A percentile compares a stretch with the other conserved stretches of the same genome.
Conservation (phyloP, 64 coral and sea anemone species). For the Acropora tenuis region DNA sequence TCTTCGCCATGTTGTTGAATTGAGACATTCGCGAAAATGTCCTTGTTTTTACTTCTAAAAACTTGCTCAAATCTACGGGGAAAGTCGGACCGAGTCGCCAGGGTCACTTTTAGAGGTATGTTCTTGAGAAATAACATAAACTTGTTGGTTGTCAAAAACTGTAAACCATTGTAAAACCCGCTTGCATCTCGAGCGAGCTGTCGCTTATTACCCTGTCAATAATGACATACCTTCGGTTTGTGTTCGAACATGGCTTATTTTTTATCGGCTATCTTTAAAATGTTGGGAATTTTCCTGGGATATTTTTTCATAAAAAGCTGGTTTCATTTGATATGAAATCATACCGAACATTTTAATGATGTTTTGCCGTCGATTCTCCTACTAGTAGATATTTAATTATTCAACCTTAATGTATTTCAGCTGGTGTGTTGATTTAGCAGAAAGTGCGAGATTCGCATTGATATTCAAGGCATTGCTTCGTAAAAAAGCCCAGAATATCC, state of each 20-base stretch:
- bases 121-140: not conserved
- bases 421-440: not conserved
- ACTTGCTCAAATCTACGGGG: constrained; percentile 95
- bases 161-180: not conserved
- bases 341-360: not conserved
- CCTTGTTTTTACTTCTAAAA: constrained; percentile 92
- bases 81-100: constrained; percentile 93
- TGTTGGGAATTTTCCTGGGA: not conserved
- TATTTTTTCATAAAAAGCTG: not conserved
- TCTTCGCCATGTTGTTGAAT: constrained; percentile 83
- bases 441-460: not conserved
- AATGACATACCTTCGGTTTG: not conserved
- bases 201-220: not conserved
- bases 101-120: constrained; percentile 99
- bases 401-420: constrained; percentile 28
- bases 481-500: not conserved
- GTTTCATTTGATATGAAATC: constrained; percentile 1
- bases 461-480: not conserved
- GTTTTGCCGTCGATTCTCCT: not conserved
- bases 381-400: constrained; percentile 38
- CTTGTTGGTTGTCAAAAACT: constrained; percentile 19
- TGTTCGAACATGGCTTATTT: not conserved
- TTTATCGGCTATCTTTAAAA: not conserved
- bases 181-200: not conserved
- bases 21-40: constrained; percentile 80